Evolutionary conservation across 2,797 vertebrate species (phyloP).

Genomic region (Sciaenops ocellatus): DNA sequence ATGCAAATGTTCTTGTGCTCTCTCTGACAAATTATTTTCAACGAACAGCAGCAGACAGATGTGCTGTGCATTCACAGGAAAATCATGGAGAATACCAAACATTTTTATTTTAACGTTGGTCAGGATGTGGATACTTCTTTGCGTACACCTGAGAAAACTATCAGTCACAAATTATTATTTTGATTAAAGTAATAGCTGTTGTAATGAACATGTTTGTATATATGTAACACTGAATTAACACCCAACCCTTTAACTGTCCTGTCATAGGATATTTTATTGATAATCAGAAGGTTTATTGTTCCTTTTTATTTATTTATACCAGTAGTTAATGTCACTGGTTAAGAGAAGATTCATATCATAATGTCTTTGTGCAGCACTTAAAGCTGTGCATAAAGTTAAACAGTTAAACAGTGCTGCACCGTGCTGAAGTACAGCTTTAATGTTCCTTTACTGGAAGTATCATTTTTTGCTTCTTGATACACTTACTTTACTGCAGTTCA

Average conservation of each 20-base stretch:
- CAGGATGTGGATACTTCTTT: neutral
- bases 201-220: neutral
- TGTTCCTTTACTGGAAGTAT: too few species aligned
- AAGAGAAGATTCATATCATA: too few species aligned
- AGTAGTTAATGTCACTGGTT: too few species aligned
- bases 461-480: neutral
- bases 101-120: neutral
- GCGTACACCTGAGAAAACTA: neutral
- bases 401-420: too few species aligned
- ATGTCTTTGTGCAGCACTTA: too few species aligned
- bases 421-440: too few species aligned
- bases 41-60: constrained; percentile 24
- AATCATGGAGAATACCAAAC: neutral
- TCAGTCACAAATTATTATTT: neutral
- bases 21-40: constrained; percentile 8
- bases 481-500: too few species aligned
- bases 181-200: neutral
- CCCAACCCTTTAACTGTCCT: too few species aligned
- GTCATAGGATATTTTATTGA: too few species aligned
- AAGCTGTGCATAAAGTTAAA: too few species aligned
- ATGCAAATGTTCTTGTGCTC: constrained; percentile 58
- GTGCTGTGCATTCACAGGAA: neutral
- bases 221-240: neutral
- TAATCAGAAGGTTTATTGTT: too few species aligned
- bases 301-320: too few species aligned